Evolutionary conservation across 2,113 vertebrate species (phyloP).

Genomic region (Tachysurus vachellii): DNA sequence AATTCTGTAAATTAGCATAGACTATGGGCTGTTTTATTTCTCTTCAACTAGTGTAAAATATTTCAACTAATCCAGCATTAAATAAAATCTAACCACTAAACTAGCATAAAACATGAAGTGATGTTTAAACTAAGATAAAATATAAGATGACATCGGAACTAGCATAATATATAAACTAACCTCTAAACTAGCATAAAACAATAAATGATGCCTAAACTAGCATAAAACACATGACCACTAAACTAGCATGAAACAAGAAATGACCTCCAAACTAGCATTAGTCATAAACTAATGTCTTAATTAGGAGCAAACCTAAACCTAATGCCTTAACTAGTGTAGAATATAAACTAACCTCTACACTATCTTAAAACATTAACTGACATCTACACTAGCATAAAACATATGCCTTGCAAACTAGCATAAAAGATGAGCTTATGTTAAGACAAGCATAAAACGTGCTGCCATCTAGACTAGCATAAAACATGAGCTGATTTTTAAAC

Average conservation of each 20-base stretch:
- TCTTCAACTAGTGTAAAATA: too few relatives aligned
- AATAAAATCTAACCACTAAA: not conserved
- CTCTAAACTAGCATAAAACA: not conserved
- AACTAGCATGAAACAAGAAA: too few relatives aligned
- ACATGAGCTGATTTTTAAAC: not conserved
- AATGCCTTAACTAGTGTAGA: not conserved
- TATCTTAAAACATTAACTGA: too few relatives aligned
- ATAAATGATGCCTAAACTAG: too few relatives aligned
- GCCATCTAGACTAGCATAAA: not conserved
- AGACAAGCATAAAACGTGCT: not conserved
- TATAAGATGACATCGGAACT: too few relatives aligned
- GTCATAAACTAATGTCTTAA: not conserved
- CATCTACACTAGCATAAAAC: too few relatives aligned
- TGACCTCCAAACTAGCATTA: not conserved
- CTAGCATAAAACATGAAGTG: not conserved
- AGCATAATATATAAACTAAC: not conserved
- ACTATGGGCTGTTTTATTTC: too few relatives aligned
- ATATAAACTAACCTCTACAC: not conserved
- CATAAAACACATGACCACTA: too few relatives aligned
- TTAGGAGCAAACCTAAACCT: too few relatives aligned
- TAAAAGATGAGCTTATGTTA: not conserved
- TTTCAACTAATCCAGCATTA: too few relatives aligned
- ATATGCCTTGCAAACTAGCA: too few relatives aligned
- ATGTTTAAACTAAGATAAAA: not conserved
- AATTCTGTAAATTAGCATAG: too few relatives aligned